Percentiles rank a stretch among this genome's conserved stretches.
These are phyloP conservation scores for Tragelaphus strepsiceros DNA, from an alignment of 2,113 vertebrate species.

Conservation along the genomic window DNA sequence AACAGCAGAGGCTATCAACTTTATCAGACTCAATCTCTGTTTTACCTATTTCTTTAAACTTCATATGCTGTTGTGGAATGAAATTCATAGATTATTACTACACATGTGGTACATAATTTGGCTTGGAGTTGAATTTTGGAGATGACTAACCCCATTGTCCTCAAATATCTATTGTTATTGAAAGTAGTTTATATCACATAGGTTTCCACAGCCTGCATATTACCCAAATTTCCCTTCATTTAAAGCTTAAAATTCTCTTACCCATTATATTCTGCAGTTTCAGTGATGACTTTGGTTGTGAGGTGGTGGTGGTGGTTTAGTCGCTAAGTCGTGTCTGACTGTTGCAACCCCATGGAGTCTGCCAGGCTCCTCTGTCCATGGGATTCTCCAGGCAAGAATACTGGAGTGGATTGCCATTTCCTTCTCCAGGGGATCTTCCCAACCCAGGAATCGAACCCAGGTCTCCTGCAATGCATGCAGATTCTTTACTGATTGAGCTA, in stretches of 20 bases:
- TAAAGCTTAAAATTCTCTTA: background rate
- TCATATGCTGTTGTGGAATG: background rate
- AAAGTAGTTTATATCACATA: background rate
- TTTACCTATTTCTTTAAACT: background rate
- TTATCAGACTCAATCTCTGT: background rate
- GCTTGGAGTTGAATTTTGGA: background rate
- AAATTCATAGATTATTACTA: background rate
- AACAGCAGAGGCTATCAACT: background rate
- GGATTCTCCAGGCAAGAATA: background rate
- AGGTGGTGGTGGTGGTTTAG: background rate
- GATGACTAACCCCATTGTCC: background rate
- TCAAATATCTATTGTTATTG: background rate
- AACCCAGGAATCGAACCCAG: background rate
- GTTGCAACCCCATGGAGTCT: background rate
- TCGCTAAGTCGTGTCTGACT: fast-evolving
- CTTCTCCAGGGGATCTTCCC: background rate
- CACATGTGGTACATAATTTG: background rate
- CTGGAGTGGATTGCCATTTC: background rate
- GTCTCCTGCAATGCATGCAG: background rate
- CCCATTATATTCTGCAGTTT: background rate
- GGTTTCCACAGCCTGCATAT: background rate
- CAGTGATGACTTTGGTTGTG: background rate
- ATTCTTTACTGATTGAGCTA: background rate
- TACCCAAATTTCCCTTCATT: background rate
- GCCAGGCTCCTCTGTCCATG: background rate